phyloP scores from a whole-genome alignment of 1,140 invertebrate species.

The Harlomillsia oculata region DNA sequence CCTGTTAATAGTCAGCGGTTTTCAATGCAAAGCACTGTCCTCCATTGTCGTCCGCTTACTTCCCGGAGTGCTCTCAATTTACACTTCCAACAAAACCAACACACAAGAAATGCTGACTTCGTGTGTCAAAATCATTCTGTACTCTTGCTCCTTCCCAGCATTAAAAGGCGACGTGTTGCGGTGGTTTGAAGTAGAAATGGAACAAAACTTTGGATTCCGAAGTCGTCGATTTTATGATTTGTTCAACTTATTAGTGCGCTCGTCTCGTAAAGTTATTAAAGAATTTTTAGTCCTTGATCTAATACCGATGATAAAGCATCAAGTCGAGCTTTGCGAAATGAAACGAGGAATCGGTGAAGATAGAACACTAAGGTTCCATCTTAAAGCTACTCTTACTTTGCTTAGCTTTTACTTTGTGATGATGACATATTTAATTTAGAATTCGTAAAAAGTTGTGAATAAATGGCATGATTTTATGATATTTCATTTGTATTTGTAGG shows the following conservation, averaged over 20 bases:
- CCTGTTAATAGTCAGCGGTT: not conserved
- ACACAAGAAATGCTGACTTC: not conserved
- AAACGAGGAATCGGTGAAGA: slow-evolving; percentile 18
- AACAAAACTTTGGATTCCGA: not conserved
- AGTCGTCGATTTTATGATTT: not conserved
- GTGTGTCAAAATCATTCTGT: not conserved
- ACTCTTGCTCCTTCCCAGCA: not conserved
- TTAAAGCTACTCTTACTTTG: no score
- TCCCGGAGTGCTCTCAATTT: not conserved
- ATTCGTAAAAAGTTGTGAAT: not conserved
- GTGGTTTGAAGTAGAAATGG: not conserved
- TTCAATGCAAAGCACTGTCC: not conserved
- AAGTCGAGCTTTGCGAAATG: not conserved
- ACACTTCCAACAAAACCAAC: not conserved
- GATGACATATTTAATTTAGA: not conserved
- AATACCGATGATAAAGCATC: not conserved
- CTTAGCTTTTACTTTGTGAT: not conserved
- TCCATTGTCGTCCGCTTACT: not conserved
- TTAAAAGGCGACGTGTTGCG: not conserved
- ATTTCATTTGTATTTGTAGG: not conserved
- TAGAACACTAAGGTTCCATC: slow-evolving; percentile 26
- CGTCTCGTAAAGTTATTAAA: not conserved
- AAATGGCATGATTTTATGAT: not conserved
- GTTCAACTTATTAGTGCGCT: not conserved
- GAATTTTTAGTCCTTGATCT: not conserved